Evolutionary conservation across 2,888 invertebrate species (phyloP), one percentile per base, ranked within the genome.

Genomic region (Callimorpha dominula): DNA sequence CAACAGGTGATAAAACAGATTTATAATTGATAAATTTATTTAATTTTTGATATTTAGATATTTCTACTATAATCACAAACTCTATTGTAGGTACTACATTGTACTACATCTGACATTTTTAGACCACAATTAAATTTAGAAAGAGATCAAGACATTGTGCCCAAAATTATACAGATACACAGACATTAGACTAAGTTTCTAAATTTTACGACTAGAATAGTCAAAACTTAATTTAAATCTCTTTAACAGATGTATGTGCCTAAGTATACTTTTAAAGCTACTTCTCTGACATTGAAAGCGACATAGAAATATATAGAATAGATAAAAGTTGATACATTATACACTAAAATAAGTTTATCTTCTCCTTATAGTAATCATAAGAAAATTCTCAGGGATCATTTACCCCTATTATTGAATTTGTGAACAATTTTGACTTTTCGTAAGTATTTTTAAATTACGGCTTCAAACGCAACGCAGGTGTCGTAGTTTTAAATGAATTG

Each of bases 361-460:
- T 91, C 89, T 90, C 90, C 94, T 94, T 94, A 95, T 84, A 90
- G 89, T 95, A 95, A 94, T 95, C 95, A 95, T 95, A 95, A 95
- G 95, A 95, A 93, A 94, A 93, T 91, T 89, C 87, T 87, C 82
- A 80, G 90, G 89, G 90, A 90, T 83, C 63, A 68, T 72, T 77
- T 72, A 78, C 84, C 85, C 57, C 83, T 74, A 69, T 82, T 78
- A 74, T 80, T 77, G 77, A 73, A 74, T 78, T 82, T 77, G 72
- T 81, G 80, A 75, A 82, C 78, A 79, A 84, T 79, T 80, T 79
- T 78, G 70, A 42, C 65, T 71, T 63, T 64, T n/a, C 3, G 31
- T 66, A 40, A 12, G 0, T 17, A 12, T 17, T 20, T 65, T 1
- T 31, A 31, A 31, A 31, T 31, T 31, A 31, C 31, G 31, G 31